These are phyloP conservation scores for Pardalotus punctatus DNA, from an alignment of 2,113 vertebrate species.

Conservation along the genomic window DNA sequence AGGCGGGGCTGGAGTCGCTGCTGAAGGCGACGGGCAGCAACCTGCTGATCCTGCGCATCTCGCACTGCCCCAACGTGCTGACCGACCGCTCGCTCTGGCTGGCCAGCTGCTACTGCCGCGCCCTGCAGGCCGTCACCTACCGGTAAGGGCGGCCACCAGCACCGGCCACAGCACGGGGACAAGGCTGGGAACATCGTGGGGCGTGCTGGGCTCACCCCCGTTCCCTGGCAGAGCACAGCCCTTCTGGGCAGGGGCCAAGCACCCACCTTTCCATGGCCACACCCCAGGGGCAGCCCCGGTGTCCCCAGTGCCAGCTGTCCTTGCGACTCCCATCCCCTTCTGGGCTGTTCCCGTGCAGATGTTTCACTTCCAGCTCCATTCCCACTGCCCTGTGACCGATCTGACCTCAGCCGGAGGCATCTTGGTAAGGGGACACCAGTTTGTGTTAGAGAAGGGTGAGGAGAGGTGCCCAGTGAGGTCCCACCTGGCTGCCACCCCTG, in stretches of 20 bases:
- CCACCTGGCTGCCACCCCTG: background rate
- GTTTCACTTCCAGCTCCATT: background rate
- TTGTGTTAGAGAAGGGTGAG: background rate
- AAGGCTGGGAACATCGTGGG: background rate
- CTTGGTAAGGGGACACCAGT: background rate
- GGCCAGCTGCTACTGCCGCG: slow-evolving; percentile 98
- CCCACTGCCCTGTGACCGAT: rapidly evolving
- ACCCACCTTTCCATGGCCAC: background rate
- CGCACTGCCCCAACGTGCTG: slow-evolving; percentile 97
- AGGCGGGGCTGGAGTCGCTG: slow-evolving; percentile 93
- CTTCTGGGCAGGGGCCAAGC: rapidly evolving
- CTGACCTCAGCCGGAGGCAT: background rate
- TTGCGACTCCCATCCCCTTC: background rate
- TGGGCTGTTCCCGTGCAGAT: background rate
- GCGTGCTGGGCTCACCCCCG: rapidly evolving
- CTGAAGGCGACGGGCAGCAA: slow-evolving; percentile 93
- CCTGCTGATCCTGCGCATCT: slow-evolving; percentile 95
- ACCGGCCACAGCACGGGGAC: rapidly evolving
- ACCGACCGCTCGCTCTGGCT: slow-evolving; percentile 98
- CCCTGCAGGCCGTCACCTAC: slow-evolving; percentile 96
- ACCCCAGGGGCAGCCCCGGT: background rate
- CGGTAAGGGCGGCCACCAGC: slow-evolving; percentile 71
- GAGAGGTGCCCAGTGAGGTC: background rate
- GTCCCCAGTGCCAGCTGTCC: background rate
- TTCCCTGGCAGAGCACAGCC: background rate